phyloP scores from a whole-genome alignment of 2,888 invertebrate species.

The Cynaeus angustus region DNA sequence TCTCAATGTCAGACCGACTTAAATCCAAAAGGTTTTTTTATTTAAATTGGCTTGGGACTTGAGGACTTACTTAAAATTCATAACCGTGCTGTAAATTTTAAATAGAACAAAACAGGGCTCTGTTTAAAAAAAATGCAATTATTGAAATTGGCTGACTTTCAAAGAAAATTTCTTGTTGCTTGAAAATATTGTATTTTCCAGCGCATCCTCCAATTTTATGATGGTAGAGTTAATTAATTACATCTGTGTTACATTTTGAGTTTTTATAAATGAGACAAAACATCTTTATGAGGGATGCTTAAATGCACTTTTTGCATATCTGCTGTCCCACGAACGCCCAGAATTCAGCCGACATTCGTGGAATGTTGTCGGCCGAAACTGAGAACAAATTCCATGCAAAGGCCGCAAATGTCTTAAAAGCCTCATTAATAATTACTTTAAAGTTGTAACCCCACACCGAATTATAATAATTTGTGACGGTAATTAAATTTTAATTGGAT shows the following conservation, averaged over 20 bases:
- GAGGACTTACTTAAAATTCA: background rate
- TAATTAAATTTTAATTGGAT: conserved; percentile 35
- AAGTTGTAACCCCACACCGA: conserved; percentile 1
- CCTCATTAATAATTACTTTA: conserved; percentile 32
- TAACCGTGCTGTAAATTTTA: background rate
- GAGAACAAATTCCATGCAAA: conserved; percentile 38
- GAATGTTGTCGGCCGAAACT: conserved; percentile 34
- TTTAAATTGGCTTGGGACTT: background rate
- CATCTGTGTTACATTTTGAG: no score
- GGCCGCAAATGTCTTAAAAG: conserved; percentile 42
- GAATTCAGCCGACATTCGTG: conserved; percentile 33
- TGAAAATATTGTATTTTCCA: no score
- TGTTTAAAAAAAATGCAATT: no score
- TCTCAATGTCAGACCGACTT: conserved; percentile 14
- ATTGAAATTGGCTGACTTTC: no score
- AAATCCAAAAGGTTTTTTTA: conserved; percentile 14
- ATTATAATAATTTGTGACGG: conserved; percentile 32
- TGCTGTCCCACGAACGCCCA: conserved; percentile 9
- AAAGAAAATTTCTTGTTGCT: no score
- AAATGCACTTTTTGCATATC: background rate
- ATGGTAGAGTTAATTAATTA: no score
- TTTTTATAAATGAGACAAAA: background rate
- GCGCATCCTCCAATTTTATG: no score
- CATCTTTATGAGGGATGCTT: background rate
- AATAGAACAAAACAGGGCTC: background rate